Base-by-base conservation (phyloP, 2,888 invertebrate species). In the Agonopterix heracliana region DNA sequence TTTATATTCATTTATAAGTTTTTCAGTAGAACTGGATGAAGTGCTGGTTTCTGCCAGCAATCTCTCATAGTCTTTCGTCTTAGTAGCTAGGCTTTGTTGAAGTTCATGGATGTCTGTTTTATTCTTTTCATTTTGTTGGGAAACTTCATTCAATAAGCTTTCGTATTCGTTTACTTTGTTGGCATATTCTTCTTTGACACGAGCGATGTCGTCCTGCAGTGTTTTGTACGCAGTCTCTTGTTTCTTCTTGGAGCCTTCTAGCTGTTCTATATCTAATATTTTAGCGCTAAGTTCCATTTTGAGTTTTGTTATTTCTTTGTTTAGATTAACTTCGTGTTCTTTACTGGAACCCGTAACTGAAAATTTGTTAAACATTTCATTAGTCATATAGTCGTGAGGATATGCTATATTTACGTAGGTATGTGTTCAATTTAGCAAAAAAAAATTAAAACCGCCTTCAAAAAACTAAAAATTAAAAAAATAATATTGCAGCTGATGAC, bases 271-370 rank as follows among this genome's bases (percentile, higher is more conserved):
- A 65, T 91, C 91, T 66, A 85, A 74, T 52, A 84, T 72, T 82
- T 89, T 90, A 52, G 86, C 83, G 70, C 90, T 91, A 13, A 90
- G 75, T 74, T 89, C 89, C 86, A 85, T 87, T 76, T 84, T 88
- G 26, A 89, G 66, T 68, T 90, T 89, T 14, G 89, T 89, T 17
- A 89, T 75, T 71, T 89, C 89, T 67, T 89, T 89, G 55, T 86
- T 89, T 12, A 85, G 70, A 53, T 78, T 83, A 9, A 89, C 76
- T 74, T 89, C 89, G 46, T 85, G 84, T 71, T 89, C 89, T 64
- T 89, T 89, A 55, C 74, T 83, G 44, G 77, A 68, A 50, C 87
- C 84, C 59, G 79, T 68, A 35, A 84, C 89, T 89, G 72, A 51
- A 82, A 82, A 52, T 46, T 45, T 38, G 41, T 5, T 26, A 26